These are phyloP conservation scores for Labeo calbasu DNA, from an alignment of 2,797 vertebrate genomes.

Conservation along the genomic window DNA sequence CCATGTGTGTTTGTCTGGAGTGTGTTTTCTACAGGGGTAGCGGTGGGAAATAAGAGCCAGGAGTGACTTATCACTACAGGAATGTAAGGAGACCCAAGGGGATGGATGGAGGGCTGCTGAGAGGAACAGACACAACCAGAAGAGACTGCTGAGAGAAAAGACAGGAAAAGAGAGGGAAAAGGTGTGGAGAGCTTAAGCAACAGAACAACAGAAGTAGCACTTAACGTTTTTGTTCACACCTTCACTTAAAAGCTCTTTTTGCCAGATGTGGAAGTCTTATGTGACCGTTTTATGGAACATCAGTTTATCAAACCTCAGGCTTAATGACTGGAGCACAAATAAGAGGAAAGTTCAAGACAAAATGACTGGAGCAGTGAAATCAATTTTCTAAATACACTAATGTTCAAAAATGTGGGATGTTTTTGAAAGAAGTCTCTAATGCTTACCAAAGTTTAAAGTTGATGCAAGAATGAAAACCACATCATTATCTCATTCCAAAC, in stretches of 20 bases:
- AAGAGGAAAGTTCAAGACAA: background rate
- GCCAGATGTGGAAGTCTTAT: background rate
- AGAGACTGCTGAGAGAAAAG: constrained; percentile 11
- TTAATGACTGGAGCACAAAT: background rate
- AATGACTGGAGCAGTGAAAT: background rate
- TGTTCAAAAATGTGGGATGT: no score
- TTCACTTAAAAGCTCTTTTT: constrained; percentile 10
- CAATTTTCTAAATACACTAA: background rate
- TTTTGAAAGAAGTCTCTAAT: background rate
- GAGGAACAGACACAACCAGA: background rate
- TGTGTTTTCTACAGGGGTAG: constrained; percentile 60
- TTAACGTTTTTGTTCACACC: constrained; percentile 34
- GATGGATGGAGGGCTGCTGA: constrained; percentile 39
- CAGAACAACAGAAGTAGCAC: constrained; percentile 26
- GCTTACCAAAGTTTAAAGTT: background rate
- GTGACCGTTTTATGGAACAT: background rate
- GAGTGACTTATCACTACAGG: constrained; percentile 69
- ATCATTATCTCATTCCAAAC: background rate
- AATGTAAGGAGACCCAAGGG: constrained; percentile 66
- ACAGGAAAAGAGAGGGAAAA: constrained; percentile 10
- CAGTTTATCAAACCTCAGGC: background rate
- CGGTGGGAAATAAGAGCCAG: constrained; percentile 69
- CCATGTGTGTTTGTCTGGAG: constrained; percentile 70
- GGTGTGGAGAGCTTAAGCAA: constrained; percentile 15
- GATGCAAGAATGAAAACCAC: background rate